These are phyloP conservation scores for Leptobrachium ailaonicum DNA, from an alignment of 2,113 vertebrate genomes.

Conservation along the genomic window DNA sequence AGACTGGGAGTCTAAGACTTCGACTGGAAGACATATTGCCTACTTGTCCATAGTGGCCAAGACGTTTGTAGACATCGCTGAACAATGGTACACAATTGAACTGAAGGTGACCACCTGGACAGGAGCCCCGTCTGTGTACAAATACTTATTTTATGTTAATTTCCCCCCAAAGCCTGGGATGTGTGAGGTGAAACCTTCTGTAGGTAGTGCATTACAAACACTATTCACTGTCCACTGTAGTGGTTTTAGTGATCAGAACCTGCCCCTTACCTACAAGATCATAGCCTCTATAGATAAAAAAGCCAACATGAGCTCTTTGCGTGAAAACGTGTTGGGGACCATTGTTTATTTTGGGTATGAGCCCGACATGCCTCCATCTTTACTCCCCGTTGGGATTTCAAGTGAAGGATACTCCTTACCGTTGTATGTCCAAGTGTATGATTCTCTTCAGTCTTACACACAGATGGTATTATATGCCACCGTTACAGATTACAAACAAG, in stretches of 20 bases:
- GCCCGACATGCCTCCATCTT: slow-evolving; percentile 50
- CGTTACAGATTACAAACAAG: slow-evolving; percentile 10
- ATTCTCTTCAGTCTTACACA: slow-evolving; percentile 58
- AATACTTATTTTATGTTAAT: slow-evolving; percentile 52
- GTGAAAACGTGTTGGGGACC: slow-evolving; percentile 58
- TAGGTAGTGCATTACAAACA: slow-evolving; percentile 58
- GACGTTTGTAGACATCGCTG: slow-evolving; percentile 50
- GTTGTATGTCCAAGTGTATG: slow-evolving; percentile 55
- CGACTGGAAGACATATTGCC: slow-evolving; percentile 54
- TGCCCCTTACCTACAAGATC: slow-evolving; percentile 66
- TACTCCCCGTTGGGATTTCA: slow-evolving; percentile 58
- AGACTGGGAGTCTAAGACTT: slow-evolving; percentile 62
- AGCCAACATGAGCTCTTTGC: slow-evolving; percentile 53
- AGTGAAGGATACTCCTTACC: slow-evolving; percentile 42
- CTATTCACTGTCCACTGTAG: slow-evolving; percentile 62
- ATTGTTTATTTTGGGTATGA: slow-evolving; percentile 60
- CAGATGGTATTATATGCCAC: slow-evolving; percentile 50
- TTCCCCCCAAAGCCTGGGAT: slow-evolving; percentile 47
- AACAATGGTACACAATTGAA: slow-evolving; percentile 42
- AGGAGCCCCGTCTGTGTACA: slow-evolving; percentile 10
- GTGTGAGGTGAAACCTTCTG: slow-evolving; percentile 55
- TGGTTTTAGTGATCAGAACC: slow-evolving; percentile 59
- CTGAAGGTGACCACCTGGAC: slow-evolving; percentile 54
- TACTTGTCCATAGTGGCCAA: slow-evolving; percentile 61
- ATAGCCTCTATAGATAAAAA: slow-evolving; percentile 52